Percentiles rank a stretch among this genome's conserved stretches.
Conservation (phyloP, 2,888 invertebrate species). For the Callimorpha dominula region DNA sequence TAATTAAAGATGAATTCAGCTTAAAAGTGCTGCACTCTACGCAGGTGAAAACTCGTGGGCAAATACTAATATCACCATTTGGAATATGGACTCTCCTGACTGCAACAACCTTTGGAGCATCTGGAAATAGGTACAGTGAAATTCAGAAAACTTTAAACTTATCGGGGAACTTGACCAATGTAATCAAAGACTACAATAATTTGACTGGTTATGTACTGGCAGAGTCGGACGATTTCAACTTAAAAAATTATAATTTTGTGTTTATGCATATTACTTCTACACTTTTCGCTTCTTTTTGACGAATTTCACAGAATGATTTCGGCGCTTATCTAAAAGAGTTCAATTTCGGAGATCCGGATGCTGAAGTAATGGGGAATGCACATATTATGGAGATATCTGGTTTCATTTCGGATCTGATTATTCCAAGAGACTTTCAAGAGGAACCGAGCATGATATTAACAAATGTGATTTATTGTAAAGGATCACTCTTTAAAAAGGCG, state of each 20-base stretch:
- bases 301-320: slow-evolving; percentile 69
- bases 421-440: slow-evolving; percentile 78
- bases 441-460: slow-evolving; percentile 88
- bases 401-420: slow-evolving; percentile 71
- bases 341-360: slow-evolving; percentile 70
- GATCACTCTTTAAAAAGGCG: slow-evolving; percentile 88
- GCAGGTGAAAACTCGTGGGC: slow-evolving; percentile 69
- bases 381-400: slow-evolving; percentile 73
- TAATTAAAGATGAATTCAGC: slow-evolving; percentile 76
- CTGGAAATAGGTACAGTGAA: slow-evolving; percentile 69
- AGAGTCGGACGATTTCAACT: slow-evolving; percentile 65
- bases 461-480: slow-evolving; percentile 90
- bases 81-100: slow-evolving; percentile 83
- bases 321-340: slow-evolving; percentile 69
- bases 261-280: slow-evolving; percentile 73
- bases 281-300: too few relatives aligned
- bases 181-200: slow-evolving; percentile 68
- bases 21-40: slow-evolving; percentile 75
- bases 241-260: slow-evolving; percentile 75
- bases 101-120: slow-evolving; percentile 75
- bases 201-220: slow-evolving; percentile 66
- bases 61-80: slow-evolving; percentile 80
- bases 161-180: slow-evolving; percentile 56
- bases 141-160: slow-evolving; percentile 70
- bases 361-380: slow-evolving; percentile 69